A percentile compares a stretch with the other conserved stretches of the same genome.
phyloP scores from a whole-genome alignment of 30 jellyfish, hydroid and myxozoan species.

The Pseudorhiza aurosa region DNA sequence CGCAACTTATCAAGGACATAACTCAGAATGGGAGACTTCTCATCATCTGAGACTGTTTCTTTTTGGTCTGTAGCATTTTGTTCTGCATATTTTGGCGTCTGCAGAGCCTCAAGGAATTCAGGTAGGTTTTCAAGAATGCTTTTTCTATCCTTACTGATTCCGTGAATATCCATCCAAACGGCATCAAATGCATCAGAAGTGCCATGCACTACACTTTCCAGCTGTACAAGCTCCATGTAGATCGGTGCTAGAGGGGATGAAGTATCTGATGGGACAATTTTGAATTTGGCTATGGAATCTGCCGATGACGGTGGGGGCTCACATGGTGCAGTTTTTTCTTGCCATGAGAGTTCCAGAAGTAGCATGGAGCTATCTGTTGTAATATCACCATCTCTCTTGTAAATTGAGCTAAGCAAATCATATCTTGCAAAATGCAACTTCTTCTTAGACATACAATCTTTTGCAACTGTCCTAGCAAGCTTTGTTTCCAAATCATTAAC shows the following conservation, averaged over 20 bases:
- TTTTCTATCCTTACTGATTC: background rate
- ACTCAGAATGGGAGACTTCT: constrained; percentile 15
- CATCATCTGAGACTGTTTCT: background rate
- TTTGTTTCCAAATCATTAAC: constrained; percentile 2
- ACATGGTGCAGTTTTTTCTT: constrained; percentile 27
- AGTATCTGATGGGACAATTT: constrained; percentile 48
- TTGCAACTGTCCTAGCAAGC: background rate
- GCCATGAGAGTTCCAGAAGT: constrained; percentile 62
- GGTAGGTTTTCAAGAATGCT: constrained; percentile 4
- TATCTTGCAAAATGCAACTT: constrained; percentile 42
- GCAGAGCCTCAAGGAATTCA: constrained; percentile 37
- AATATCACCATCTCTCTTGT: background rate
- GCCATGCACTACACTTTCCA: constrained; percentile 32
- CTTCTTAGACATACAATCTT: background rate
- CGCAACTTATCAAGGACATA: constrained; percentile 37
- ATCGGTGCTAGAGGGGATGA: constrained; percentile 43
- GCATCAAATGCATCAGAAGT: background rate
- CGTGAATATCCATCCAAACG: constrained; percentile 21
- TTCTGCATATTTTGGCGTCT: constrained; percentile 14
- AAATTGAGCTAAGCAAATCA: constrained; percentile 36
- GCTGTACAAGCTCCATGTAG: constrained; percentile 42
- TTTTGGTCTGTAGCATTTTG: background rate
- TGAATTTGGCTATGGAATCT: constrained; percentile 49
- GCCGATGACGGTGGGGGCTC: constrained; percentile 57
- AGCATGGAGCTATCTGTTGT: background rate